Evolutionary conservation across 1,140 invertebrate genomes (phyloP).

Genomic region (Gonatopus flavifemur): DNA sequence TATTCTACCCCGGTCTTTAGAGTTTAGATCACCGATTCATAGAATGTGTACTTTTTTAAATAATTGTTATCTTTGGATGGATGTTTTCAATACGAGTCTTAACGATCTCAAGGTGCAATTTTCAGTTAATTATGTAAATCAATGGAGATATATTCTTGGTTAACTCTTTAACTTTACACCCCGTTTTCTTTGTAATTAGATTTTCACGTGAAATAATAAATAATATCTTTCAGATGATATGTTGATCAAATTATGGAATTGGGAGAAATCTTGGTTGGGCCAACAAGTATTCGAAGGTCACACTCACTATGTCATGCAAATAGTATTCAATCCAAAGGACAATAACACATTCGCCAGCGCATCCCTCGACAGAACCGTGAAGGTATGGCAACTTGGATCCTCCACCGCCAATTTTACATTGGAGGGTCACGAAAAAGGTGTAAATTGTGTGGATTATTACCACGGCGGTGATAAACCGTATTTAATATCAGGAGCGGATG

Average conservation of each 20-base stretch:
- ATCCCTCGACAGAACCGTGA: conserved; percentile 95
- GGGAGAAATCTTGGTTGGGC: conserved; percentile 97
- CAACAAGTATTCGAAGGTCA: conserved; percentile 98
- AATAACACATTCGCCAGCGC: conserved; percentile 99
- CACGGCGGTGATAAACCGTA: conserved; percentile 99
- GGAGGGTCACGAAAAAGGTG: conserved; percentile 98
- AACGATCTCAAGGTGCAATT: too few relatives aligned
- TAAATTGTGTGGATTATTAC: conserved; percentile 99
- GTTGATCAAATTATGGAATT: conserved; percentile 99
- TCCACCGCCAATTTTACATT: conserved; percentile 97
- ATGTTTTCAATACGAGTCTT: too few relatives aligned
- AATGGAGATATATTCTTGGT: too few relatives aligned
- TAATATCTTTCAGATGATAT: conserved; percentile 84
- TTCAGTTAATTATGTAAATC: background rate
- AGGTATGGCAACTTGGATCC: conserved; percentile 98
- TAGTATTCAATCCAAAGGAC: conserved; percentile 99
- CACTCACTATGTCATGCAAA: conserved; percentile 99
- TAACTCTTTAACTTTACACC: background rate
- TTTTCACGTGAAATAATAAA: conserved; percentile 1
- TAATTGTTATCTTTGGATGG: too few relatives aligned
- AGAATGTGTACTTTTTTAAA: too few relatives aligned
- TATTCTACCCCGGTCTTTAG: too few relatives aligned
- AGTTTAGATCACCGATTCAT: too few relatives aligned
- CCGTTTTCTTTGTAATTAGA: background rate
- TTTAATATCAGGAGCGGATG: conserved; percentile 98